Evolutionary conservation across 37 sponge, comb jelly and placozoan genomes (phyloP).

Genomic region (Halisarca cf. caerulea): DNA sequence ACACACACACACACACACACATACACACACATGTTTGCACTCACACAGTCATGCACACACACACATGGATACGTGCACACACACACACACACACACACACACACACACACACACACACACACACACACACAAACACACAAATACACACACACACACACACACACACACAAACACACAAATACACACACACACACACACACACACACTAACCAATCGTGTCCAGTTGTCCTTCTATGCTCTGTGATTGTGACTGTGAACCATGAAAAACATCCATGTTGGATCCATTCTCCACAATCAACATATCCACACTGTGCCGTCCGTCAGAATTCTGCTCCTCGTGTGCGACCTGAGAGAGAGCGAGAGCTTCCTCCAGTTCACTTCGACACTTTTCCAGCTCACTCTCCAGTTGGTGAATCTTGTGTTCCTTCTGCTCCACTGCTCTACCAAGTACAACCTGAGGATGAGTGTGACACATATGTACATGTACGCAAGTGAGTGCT

Average conservation of each 20-base stretch:
- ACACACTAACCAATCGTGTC: not conserved
- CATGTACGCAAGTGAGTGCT: too few relatives aligned
- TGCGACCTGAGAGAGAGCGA: not conserved
- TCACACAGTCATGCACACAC: too few relatives aligned
- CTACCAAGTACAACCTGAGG: not conserved
- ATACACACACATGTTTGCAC: too few relatives aligned
- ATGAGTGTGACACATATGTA: too few relatives aligned
- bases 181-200: too few relatives aligned
- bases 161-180: not conserved
- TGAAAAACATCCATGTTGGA: not conserved
- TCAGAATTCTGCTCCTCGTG: conserved; percentile 8
- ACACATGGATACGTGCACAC: not conserved
- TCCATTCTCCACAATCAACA: conserved; percentile 6
- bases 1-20: not conserved
- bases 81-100: not conserved
- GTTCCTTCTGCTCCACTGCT: conserved; percentile 10
- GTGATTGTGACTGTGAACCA: not conserved
- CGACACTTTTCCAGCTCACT: not conserved
- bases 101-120: too few relatives aligned
- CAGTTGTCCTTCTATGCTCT: conserved; percentile 7
- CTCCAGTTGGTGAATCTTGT: not conserved
- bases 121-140: not conserved
- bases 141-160: too few relatives aligned
- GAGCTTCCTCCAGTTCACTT: not conserved
- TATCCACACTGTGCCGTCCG: too few relatives aligned